These are phyloP conservation scores for Nymphicus hollandicus DNA, from an alignment of 2,113 vertebrate genomes.

Conservation along the genomic window DNA sequence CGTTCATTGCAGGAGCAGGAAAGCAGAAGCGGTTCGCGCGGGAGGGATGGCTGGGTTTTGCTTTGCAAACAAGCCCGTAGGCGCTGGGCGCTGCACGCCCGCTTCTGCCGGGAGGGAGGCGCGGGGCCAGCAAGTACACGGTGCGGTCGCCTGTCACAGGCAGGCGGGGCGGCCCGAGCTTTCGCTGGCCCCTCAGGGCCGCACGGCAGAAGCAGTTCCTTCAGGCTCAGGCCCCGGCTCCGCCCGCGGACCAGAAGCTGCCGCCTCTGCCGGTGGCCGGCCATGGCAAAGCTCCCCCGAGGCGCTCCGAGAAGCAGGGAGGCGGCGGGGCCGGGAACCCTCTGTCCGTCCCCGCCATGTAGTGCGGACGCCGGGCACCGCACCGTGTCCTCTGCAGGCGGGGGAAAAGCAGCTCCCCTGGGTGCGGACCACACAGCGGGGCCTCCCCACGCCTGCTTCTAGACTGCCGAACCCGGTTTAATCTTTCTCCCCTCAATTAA, in stretches of 20 bases:
- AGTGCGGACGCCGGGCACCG: background rate
- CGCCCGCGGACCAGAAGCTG: background rate
- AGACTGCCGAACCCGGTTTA: background rate
- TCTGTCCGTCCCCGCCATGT: background rate
- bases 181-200: background rate
- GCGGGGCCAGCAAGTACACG: accelerated
- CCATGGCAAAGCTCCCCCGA: background rate
- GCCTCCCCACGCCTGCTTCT: background rate
- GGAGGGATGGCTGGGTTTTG: background rate
- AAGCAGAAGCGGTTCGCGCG: background rate
- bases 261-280: background rate
- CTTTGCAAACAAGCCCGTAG: background rate
- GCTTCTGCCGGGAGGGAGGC: too few species aligned
- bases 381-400: background rate
- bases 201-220: background rate
- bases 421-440: background rate
- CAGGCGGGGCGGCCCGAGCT: too few species aligned
- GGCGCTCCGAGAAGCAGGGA: background rate
- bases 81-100: background rate
- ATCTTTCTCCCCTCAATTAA: background rate
- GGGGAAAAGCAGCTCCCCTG: background rate
- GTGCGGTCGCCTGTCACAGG: background rate
- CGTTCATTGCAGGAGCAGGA: background rate
- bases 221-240: background rate
- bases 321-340: too few species aligned